Conservation (phyloP, 2,113 vertebrate genomes). For the Xyliphius kryptos region DNA sequence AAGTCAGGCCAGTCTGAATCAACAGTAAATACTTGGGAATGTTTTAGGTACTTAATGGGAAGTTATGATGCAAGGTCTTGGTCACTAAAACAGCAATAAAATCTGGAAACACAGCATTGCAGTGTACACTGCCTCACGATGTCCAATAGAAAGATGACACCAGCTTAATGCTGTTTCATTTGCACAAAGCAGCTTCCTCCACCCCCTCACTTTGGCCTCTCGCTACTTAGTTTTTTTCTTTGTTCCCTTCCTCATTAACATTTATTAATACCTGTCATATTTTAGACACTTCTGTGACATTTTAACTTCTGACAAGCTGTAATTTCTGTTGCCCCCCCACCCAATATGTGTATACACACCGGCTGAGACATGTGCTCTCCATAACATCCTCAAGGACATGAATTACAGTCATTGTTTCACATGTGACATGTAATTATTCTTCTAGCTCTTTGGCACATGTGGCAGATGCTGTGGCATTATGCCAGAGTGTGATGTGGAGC, state of each 20-base stretch:
- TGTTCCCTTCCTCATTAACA: constrained; percentile 10
- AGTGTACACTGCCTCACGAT: background rate
- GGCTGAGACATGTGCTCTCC: constrained; percentile 44
- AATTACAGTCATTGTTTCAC: constrained; percentile 47
- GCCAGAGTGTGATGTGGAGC: constrained; percentile 25
- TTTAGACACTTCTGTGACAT: constrained; percentile 27
- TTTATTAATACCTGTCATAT: constrained; percentile 37
- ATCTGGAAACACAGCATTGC: background rate
- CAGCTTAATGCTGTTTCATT: background rate
- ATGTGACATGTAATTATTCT: constrained; percentile 49
- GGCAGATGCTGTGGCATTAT: constrained; percentile 51
- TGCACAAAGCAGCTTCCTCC: background rate
- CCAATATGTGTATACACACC: constrained; percentile 12
- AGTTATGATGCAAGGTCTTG: background rate
- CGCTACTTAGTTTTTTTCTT: background rate
- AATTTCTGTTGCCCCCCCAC: constrained; percentile 37
- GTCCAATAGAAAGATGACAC: background rate
- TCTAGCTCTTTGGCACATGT: constrained; percentile 36
- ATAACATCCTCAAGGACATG: constrained; percentile 47
- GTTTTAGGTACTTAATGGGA: background rate
- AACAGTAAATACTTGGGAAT: too few relatives aligned
- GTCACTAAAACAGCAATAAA: background rate
- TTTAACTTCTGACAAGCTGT: constrained; percentile 36
- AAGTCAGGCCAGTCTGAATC: background rate
- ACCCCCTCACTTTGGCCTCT: background rate